Conservation (phyloP, 2,888 invertebrate genomes). For the Erynnis tages region DNA sequence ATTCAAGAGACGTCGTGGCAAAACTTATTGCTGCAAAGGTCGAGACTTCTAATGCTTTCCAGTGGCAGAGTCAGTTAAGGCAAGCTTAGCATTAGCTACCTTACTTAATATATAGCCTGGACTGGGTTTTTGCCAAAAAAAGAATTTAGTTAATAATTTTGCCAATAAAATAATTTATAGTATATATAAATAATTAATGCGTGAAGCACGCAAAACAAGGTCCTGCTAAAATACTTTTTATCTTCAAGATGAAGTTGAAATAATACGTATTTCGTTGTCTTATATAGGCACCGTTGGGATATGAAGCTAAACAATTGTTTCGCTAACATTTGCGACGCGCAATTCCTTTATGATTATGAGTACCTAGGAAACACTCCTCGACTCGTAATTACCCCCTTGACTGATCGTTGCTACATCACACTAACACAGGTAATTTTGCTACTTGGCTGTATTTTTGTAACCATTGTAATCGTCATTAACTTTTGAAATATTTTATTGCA, state of each 20-base stretch:
- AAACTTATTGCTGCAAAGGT: conserved; percentile 96
- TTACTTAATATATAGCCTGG: too few species aligned
- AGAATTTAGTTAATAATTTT: too few species aligned
- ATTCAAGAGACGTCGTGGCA: conserved; percentile 96
- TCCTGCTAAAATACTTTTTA: too few species aligned
- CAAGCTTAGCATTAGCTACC: conserved; percentile 32
- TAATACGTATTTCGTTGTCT: too few species aligned
- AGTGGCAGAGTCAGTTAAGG: conserved; percentile 95
- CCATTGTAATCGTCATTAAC: too few species aligned
- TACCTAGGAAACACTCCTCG: conserved; percentile 97
- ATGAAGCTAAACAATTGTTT: conserved; percentile 90
- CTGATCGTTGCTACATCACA: conserved; percentile 97
- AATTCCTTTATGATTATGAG: conserved; percentile 95
- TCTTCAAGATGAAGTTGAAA: too few species aligned
- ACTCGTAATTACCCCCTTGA: conserved; percentile 96
- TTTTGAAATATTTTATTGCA: too few species aligned
- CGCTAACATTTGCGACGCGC: conserved; percentile 97
- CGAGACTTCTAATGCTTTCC: conserved; percentile 93
- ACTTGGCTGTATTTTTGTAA: too few species aligned
- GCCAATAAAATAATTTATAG: too few species aligned
- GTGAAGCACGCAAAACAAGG: too few species aligned
- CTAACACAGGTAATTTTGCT: conserved; percentile 90
- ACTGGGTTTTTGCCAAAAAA: too few species aligned
- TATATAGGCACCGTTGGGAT: conserved; percentile 88
- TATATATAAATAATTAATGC: too few species aligned